Conservation (phyloP, 2,797 vertebrate genomes). For the Sebastes oblongus region DNA sequence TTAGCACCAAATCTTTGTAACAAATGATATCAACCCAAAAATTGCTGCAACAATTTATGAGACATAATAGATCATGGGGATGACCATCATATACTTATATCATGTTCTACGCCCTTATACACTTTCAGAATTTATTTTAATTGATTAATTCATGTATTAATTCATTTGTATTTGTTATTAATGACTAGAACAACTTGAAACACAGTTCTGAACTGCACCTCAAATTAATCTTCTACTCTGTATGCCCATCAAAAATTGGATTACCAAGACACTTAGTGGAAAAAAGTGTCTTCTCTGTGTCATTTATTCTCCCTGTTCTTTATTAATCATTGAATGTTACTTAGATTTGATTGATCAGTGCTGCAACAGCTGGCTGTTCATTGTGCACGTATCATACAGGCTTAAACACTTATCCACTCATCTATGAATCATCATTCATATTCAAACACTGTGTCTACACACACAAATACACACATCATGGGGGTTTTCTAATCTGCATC, state of each 20-base stretch:
- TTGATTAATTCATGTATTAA: too few species aligned
- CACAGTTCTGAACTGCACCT: too few species aligned
- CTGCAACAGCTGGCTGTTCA: not conserved
- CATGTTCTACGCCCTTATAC: too few species aligned
- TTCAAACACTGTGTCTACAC: not conserved
- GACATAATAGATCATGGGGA: too few species aligned
- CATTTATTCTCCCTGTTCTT: not conserved
- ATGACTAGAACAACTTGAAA: too few species aligned
- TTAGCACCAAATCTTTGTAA: too few species aligned
- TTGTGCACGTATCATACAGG: not conserved
- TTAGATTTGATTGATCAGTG: not conserved
- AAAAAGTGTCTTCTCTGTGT: not conserved
- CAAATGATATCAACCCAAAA: too few species aligned
- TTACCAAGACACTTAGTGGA: not conserved
- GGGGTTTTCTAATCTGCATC: not conserved
- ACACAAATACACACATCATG: not conserved
- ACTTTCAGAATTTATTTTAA: too few species aligned
- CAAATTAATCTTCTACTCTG: too few species aligned
- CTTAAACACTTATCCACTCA: not conserved
- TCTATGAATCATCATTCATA: not conserved
- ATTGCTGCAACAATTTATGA: too few species aligned
- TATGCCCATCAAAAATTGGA: not conserved
- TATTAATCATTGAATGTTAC: not conserved
- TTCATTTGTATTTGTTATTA: too few species aligned
- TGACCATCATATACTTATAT: too few species aligned